Evolutionary conservation across 2,113 vertebrate genomes (phyloP).

Genomic region (Ibidorhyncha struthersii): DNA sequence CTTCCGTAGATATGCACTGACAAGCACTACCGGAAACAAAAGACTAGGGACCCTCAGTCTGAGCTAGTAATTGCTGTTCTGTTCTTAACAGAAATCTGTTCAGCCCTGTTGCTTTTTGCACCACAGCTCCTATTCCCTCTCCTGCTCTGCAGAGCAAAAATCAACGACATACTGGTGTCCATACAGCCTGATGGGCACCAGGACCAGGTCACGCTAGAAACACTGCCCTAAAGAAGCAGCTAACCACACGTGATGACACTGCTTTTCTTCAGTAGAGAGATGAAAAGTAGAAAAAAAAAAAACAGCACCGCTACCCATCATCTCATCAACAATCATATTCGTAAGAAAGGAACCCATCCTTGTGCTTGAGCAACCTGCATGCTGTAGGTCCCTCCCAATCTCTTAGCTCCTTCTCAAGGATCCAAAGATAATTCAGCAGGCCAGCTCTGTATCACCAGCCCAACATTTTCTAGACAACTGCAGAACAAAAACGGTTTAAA

Average conservation of each 20-base stretch:
- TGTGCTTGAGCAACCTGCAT: neutral
- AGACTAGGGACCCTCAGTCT: neutral
- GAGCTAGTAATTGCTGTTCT: neutral
- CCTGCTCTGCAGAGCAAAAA: neutral
- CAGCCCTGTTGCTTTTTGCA: neutral
- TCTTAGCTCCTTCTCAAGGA: neutral
- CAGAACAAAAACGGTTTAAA: neutral
- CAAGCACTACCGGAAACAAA: neutral
- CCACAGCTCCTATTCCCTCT: neutral
- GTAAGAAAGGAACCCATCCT: neutral
- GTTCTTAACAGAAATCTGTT: neutral
- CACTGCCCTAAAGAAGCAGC: neutral
- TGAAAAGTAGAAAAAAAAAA: neutral
- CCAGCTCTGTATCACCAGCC: neutral
- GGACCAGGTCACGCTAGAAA: neutral
- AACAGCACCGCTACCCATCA: neutral
- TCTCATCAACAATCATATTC: neutral
- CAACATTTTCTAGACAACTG: neutral
- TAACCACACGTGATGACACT: neutral
- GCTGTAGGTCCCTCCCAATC: accelerated
- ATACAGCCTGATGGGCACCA: neutral
- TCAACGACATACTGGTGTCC: accelerated
- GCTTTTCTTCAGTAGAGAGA: neutral
- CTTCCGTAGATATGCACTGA: neutral
- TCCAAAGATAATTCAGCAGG: neutral